Percentiles rank a stretch among this genome's conserved stretches.
phyloP scores from a whole-genome alignment of 1,140 invertebrate species.

The Drosophila oshimai region DNA sequence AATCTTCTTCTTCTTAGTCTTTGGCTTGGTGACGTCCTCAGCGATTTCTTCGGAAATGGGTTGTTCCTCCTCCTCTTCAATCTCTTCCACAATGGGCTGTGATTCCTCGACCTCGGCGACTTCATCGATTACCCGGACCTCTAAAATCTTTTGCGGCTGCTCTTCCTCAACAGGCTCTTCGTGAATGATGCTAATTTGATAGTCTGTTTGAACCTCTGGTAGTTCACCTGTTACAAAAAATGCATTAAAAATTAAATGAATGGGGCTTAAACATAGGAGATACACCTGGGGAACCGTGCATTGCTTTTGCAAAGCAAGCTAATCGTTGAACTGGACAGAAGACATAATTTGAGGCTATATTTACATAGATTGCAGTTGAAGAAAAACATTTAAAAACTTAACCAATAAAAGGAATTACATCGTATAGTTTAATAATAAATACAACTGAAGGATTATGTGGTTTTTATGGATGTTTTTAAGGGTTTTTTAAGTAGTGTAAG shows the following conservation, averaged over 20 bases:
- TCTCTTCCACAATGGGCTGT: slow-evolving; percentile 68
- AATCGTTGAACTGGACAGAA: slow-evolving; percentile 50
- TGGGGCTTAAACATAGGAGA: background rate
- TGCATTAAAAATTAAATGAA: slow-evolving; percentile 28
- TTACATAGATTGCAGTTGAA: slow-evolving; percentile 47
- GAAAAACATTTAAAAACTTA: slow-evolving; percentile 19
- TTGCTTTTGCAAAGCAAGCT: slow-evolving; percentile 69
- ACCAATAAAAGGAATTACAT: slow-evolving; percentile 7
- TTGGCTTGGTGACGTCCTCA: slow-evolving; percentile 57
- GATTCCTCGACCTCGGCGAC: slow-evolving; percentile 51
- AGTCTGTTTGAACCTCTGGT: slow-evolving; percentile 67
- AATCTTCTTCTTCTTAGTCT: slow-evolving; percentile 70
- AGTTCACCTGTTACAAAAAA: slow-evolving; percentile 72
- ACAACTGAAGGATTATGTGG: slow-evolving; percentile 12
- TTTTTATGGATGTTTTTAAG: background rate
- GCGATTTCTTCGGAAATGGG: slow-evolving; percentile 23
- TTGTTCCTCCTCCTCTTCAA: slow-evolving; percentile 61
- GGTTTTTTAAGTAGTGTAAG: background rate
- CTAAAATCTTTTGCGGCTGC: slow-evolving; percentile 52
- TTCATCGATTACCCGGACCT: slow-evolving; percentile 72
- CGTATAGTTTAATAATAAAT: background rate
- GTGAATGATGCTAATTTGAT: slow-evolving; percentile 70
- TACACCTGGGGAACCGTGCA: slow-evolving; percentile 42
- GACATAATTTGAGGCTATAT: slow-evolving; percentile 48
- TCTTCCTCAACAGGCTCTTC: slow-evolving; percentile 66